A percentile compares a stretch with the other conserved stretches of the same genome.
These are phyloP conservation scores for Scarus forsteni DNA, from an alignment of 2,797 vertebrate genomes.

Conservation along the genomic window DNA sequence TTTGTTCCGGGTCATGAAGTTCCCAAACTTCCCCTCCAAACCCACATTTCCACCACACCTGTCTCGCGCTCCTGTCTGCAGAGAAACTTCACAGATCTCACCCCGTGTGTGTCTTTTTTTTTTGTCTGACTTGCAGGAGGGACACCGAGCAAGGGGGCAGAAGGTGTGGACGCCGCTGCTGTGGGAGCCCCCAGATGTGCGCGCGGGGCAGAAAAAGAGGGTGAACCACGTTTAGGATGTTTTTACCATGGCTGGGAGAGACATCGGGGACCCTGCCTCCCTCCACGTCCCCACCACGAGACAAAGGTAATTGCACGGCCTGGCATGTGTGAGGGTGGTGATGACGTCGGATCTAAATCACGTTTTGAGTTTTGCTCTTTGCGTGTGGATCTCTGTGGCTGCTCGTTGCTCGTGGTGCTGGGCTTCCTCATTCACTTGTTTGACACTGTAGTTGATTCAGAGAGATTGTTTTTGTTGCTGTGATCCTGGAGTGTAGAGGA, in stretches of 20 bases:
- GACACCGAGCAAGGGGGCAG: neutral
- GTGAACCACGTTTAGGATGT: slow-evolving; percentile 44
- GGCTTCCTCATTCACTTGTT: neutral
- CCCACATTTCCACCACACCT: neutral
- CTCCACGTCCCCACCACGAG: slow-evolving; percentile 21
- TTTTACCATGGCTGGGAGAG: slow-evolving; percentile 26
- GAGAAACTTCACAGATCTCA: slow-evolving; percentile 23
- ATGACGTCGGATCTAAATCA: slow-evolving; percentile 68
- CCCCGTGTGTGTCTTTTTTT: slow-evolving; percentile 1
- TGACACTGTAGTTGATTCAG: slow-evolving; percentile 3
- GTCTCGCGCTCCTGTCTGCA: neutral
- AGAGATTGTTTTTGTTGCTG: neutral
- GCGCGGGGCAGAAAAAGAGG: neutral
- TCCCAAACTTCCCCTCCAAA: neutral
- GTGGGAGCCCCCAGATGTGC: slow-evolving; percentile 43
- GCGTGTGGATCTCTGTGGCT: slow-evolving; percentile 43
- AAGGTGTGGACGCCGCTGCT: neutral
- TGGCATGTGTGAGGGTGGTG: slow-evolving; percentile 41
- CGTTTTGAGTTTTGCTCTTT: slow-evolving; percentile 57
- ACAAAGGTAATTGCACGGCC: slow-evolving; percentile 66
- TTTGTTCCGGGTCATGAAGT: slow-evolving; percentile 16
- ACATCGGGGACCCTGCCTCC: slow-evolving; percentile 14
- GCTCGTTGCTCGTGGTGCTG: slow-evolving; percentile 20
- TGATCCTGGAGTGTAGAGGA: too few species aligned
- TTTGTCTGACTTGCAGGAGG: slow-evolving; percentile 47